phyloP scores from a whole-genome alignment of 2,113 vertebrate species.

The Atlantisia rogersi region DNA sequence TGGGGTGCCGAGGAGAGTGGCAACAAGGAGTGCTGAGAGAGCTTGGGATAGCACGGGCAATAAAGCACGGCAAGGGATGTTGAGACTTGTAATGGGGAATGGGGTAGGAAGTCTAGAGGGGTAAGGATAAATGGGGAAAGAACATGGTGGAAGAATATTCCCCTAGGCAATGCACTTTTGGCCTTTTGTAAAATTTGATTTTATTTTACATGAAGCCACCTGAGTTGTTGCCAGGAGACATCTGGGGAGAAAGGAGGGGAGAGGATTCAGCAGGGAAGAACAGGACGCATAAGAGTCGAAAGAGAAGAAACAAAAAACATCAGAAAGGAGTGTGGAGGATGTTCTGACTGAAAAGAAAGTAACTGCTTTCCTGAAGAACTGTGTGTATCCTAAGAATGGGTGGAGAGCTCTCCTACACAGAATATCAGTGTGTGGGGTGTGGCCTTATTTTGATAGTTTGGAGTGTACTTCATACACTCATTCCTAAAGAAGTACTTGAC shows the following conservation, averaged over 20 bases:
- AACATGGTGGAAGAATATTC: background rate
- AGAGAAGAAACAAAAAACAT: background rate
- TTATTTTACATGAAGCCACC: background rate
- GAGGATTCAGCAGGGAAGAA: background rate
- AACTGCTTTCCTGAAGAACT: background rate
- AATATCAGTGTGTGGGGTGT: fast-evolving
- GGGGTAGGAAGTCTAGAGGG: background rate
- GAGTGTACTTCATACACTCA: background rate
- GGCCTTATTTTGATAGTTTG: background rate
- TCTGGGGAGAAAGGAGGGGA: background rate
- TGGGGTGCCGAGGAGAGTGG: background rate
- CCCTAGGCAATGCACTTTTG: background rate
- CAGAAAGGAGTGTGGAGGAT: fast-evolving
- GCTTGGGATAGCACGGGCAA: background rate
- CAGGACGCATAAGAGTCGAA: fast-evolving
- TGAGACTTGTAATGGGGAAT: background rate
- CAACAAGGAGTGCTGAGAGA: background rate
- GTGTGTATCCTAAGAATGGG: background rate
- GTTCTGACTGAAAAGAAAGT: background rate
- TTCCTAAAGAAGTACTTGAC: background rate
- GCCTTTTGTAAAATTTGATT: background rate
- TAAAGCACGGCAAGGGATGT: background rate
- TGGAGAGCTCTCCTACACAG: background rate
- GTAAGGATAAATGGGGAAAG: background rate
- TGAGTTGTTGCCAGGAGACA: background rate